These are phyloP conservation scores for Zingel zingel DNA, from an alignment of 2,113 vertebrate genomes.

Conservation along the genomic window DNA sequence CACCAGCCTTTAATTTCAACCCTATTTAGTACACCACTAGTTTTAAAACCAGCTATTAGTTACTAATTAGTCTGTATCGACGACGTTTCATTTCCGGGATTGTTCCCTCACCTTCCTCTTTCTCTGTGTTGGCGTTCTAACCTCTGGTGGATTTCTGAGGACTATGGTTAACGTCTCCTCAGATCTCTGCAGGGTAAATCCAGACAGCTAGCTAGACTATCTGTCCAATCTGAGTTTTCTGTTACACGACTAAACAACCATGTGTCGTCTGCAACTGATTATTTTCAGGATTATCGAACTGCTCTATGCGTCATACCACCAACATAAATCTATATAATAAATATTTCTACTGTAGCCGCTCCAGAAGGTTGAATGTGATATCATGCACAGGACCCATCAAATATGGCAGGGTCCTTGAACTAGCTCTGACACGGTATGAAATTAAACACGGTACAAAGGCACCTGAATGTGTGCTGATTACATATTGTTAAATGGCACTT, in stretches of 20 bases:
- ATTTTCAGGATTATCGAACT: constrained; percentile 20
- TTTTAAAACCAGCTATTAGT: not conserved
- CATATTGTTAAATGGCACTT: constrained; percentile 43
- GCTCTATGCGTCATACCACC: constrained; percentile 1
- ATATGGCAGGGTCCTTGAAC: not conserved
- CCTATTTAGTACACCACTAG: not conserved
- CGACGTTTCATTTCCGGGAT: too few relatives aligned
- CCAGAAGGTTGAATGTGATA: constrained; percentile 1
- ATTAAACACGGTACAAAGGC: not conserved
- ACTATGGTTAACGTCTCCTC: too few relatives aligned
- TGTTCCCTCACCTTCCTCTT: too few relatives aligned
- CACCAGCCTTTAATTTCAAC: constrained; percentile 7
- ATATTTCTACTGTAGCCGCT: not conserved
- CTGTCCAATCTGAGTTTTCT: too few relatives aligned
- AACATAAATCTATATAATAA: constrained; percentile 30
- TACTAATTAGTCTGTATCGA: too few relatives aligned
- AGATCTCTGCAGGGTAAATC: too few relatives aligned
- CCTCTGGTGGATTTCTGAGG: too few relatives aligned
- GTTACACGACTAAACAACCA: too few relatives aligned
- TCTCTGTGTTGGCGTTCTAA: too few relatives aligned
- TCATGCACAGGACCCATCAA: constrained; percentile 4
- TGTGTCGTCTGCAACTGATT: constrained; percentile 22
- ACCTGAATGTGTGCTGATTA: constrained; percentile 23
- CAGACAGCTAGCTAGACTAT: too few relatives aligned
- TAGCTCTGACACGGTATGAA: not conserved